Evolutionary conservation across 2,797 vertebrate species (phyloP).

Genomic region (Philypnodon macrostomus): DNA sequence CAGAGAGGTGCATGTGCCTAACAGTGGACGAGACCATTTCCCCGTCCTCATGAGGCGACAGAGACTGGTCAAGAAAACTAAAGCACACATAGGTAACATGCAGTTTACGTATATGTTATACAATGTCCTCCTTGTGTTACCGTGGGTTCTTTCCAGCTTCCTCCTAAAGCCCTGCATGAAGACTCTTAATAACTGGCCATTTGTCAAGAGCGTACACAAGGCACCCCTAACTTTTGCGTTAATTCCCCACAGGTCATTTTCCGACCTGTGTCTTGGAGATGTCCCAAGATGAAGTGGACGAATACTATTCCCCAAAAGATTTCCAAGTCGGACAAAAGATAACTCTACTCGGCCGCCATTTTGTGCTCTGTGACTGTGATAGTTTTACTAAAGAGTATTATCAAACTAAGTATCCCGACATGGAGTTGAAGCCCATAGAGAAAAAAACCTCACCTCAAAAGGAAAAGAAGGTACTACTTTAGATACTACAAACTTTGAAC

Average conservation of each 20-base stretch:
- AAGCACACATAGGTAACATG: conserved; percentile 15
- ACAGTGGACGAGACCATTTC: conserved; percentile 85
- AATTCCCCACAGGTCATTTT: conserved; percentile 75
- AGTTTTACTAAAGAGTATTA: conserved; percentile 86
- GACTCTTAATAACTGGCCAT: too few species aligned
- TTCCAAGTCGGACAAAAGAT: conserved; percentile 83
- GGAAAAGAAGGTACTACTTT: conserved; percentile 70
- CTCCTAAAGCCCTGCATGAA: too few species aligned
- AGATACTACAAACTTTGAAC: background rate
- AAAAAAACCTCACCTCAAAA: conserved; percentile 34
- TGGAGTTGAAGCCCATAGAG: conserved; percentile 72
- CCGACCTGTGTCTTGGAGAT: conserved; percentile 89
- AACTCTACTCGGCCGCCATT: conserved; percentile 80
- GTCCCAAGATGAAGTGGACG: conserved; percentile 82
- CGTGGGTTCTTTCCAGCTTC: too few species aligned
- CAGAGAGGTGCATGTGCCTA: conserved; percentile 81
- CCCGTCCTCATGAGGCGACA: conserved; percentile 84
- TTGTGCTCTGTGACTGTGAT: conserved; percentile 87
- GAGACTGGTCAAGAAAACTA: conserved; percentile 80
- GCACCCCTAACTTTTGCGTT: too few species aligned
- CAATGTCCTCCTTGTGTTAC: too few species aligned
- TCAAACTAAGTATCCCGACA: conserved; percentile 78
- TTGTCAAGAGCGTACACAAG: too few species aligned
- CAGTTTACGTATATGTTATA: too few species aligned
- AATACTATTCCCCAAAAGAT: conserved; percentile 88